phyloP scores from a whole-genome alignment of 2,888 invertebrate species.

The Zaprionus obscuricornis region DNA sequence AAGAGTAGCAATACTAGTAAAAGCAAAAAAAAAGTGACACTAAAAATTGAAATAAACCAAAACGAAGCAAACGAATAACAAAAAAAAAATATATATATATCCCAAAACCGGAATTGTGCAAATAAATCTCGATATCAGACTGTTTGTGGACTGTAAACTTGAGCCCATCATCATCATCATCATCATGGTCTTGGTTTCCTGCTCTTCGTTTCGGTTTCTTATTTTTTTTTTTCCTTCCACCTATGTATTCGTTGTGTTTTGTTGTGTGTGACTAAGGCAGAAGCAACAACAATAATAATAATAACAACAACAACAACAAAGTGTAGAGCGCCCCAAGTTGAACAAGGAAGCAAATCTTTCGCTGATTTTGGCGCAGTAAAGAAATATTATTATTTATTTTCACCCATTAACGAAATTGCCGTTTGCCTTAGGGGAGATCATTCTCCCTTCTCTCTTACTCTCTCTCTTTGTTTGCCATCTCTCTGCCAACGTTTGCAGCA shows the following conservation, averaged over 20 bases:
- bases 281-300: conserved; percentile 12
- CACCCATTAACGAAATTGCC: conserved; percentile 68
- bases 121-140: conserved; percentile 71
- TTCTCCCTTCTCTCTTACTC: not conserved
- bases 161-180: too few relatives aligned
- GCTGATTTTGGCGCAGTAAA: conserved; percentile 58
- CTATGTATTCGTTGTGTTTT: conserved; percentile 3
- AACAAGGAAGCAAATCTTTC: conserved; percentile 63
- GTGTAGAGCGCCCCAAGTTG: not conserved
- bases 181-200: conserved; percentile 18
- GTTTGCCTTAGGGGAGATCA: conserved; percentile 39
- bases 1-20: conserved; percentile 14
- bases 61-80: conserved; percentile 47
- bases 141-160: conserved; percentile 21
- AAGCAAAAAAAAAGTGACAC: conserved; percentile 57
- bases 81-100: conserved; percentile 42
- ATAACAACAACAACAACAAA: not conserved
- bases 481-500: conserved; percentile 16
- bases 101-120: conserved; percentile 75
- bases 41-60: conserved; percentile 64
- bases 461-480: not conserved
- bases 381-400: conserved; percentile 75
- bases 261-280: conserved; percentile 28
- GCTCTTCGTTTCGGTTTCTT: conserved; percentile 36
- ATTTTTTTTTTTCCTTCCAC: conserved; percentile 23